These are phyloP conservation scores for Pegoplata infirma DNA, from an alignment of 2,888 invertebrate species.

Conservation along the genomic window DNA sequence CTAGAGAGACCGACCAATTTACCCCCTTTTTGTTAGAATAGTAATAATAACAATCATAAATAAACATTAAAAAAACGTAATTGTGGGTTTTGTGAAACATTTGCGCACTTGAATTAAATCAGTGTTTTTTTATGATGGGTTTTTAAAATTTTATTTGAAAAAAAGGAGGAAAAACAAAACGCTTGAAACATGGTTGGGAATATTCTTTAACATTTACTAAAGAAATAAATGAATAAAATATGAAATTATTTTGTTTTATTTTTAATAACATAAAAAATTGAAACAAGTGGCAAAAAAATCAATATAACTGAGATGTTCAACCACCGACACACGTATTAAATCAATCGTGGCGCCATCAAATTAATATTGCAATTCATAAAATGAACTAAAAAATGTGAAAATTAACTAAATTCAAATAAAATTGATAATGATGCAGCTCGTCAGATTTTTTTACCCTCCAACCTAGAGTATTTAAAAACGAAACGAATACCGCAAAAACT, in stretches of 20 bases:
- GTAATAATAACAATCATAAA: conserved; percentile 18
- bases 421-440: too few species aligned
- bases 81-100: conserved; percentile 55
- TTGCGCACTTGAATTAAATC: conserved; percentile 61
- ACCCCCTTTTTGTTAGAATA: conserved; percentile 34
- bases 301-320: background rate
- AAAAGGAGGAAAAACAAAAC: conserved; percentile 28
- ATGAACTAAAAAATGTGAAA: too few species aligned
- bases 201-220: conserved; percentile 33
- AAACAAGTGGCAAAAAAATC: background rate
- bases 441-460: too few species aligned
- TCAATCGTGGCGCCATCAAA: too few species aligned
- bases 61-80: conserved; percentile 33
- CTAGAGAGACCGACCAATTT: conserved; percentile 22
- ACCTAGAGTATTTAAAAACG: too few species aligned
- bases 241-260: conserved; percentile 23
- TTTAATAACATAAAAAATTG: conserved; percentile 3
- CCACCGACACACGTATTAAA: background rate
- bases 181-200: conserved; percentile 20
- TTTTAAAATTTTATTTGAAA: background rate
- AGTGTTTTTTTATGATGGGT: conserved; percentile 8
- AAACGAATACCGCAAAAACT: too few species aligned
- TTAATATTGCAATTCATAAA: too few species aligned
- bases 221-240: conserved; percentile 11
- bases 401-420: too few species aligned